Conservation (phyloP, 2,113 vertebrate species). For the Dicrurus megarhynchus region DNA sequence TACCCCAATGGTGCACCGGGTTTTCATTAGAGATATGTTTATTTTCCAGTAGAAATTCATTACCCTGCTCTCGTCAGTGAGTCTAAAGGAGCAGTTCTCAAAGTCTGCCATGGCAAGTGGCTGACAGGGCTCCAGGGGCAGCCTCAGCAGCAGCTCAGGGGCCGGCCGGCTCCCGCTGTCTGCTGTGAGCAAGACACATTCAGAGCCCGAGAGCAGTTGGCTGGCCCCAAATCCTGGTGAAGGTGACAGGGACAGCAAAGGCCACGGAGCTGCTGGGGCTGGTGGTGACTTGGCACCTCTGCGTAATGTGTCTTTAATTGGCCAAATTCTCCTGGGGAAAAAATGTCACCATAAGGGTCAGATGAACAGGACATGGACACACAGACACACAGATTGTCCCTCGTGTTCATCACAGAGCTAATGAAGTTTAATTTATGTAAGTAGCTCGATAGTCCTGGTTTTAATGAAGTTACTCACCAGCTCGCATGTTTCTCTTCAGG, state of each 20-base stretch:
- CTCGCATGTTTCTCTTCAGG: neutral
- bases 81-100: neutral
- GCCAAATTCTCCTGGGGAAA: neutral
- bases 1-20: neutral
- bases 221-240: neutral
- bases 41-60: conserved; percentile 44
- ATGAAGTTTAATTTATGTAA: neutral
- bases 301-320: rapidly evolving
- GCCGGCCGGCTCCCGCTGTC: neutral
- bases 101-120: neutral
- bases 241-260: neutral
- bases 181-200: neutral
- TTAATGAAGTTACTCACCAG: neutral
- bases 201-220: neutral
- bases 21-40: conserved; percentile 36
- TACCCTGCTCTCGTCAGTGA: neutral
- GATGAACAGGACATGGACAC: rapidly evolving
- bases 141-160: neutral
- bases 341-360: neutral
- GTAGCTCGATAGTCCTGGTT: rapidly evolving
- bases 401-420: neutral
- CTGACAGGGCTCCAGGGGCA: neutral
- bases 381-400: neutral
- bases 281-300: neutral
- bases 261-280: rapidly evolving